Percentiles rank a stretch among this genome's conserved stretches.
Evolutionary conservation across 2,888 invertebrate species (phyloP).

Genomic region (Anthrax anthrax): DNA sequence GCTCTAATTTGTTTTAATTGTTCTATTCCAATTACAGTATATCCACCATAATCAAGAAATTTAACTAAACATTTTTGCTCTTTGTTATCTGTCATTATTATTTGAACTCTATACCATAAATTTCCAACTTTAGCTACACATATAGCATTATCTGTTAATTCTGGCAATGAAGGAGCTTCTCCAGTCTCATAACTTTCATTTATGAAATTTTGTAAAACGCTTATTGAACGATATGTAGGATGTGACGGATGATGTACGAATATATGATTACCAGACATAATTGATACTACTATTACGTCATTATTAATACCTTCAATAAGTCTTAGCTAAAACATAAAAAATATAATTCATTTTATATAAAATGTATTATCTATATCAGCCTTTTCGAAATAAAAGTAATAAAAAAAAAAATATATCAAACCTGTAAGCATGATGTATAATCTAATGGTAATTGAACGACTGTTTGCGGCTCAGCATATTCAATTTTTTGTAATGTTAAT

Average conservation of each 20-base stretch:
- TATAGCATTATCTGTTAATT: constrained; percentile 63
- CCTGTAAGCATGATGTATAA: constrained; percentile 35
- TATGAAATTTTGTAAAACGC: constrained; percentile 69
- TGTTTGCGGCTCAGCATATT: constrained; percentile 29
- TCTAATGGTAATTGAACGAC: constrained; percentile 31
- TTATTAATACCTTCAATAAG: constrained; percentile 85
- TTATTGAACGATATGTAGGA: constrained; percentile 76
- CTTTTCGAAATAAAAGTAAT: too few species aligned
- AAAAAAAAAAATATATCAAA: constrained; percentile 14
- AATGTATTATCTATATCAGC: too few species aligned
- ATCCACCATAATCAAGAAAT: constrained; percentile 93
- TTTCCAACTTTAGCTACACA: constrained; percentile 68
- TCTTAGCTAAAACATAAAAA: constrained; percentile 46
- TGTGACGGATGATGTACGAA: constrained; percentile 94
- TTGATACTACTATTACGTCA: constrained; percentile 78
- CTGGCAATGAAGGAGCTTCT: constrained; percentile 66
- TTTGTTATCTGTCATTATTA: constrained; percentile 44
- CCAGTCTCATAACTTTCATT: constrained; percentile 63
- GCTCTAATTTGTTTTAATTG: constrained; percentile 81
- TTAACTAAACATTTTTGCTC: constrained; percentile 64
- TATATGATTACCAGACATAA: constrained; percentile 75
- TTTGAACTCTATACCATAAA: constrained; percentile 83
- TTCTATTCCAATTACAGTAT: constrained; percentile 58
- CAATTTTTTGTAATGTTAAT: constrained; percentile 47
- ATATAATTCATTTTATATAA: not conserved